phyloP scores from a whole-genome alignment of 2,888 invertebrate species.

The Allophyes oxyacanthae region DNA sequence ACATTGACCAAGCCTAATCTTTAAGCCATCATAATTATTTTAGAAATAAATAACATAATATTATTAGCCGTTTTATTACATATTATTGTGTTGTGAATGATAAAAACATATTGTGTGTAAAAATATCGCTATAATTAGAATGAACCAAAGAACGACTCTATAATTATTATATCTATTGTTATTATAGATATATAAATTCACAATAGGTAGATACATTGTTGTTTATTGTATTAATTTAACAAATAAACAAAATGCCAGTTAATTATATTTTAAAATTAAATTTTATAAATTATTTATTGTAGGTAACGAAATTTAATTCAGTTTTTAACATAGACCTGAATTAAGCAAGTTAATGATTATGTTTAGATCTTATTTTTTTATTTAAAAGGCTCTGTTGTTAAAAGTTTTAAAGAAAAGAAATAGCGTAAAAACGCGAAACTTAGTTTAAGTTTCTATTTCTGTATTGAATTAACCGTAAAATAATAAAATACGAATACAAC shows the following conservation, averaged over 20 bases:
- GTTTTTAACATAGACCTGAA: no score
- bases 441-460: no score
- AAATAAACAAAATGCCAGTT: no score
- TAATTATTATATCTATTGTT: constrained; percentile 1
- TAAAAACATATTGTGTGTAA: not conserved
- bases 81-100: not conserved
- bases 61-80: constrained; percentile 2
- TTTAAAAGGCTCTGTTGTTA: not conserved
- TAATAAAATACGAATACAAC: no score
- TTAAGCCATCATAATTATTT: constrained; percentile 12
- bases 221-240: constrained; percentile 1
- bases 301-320: no score
- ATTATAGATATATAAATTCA: not conserved
- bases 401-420: not conserved
- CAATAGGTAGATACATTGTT: constrained; percentile 3
- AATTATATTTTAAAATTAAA: no score
- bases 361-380: not conserved
- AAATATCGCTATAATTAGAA: not conserved
- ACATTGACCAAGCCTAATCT: constrained; percentile 29
- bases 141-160: not conserved
- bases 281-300: no score
- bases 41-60: constrained; percentile 21
- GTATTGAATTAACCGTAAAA: no score
- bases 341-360: constrained; percentile 9
- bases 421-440: no score